Percentiles rank a stretch among this genome's conserved stretches.
Evolutionary conservation across 1,140 invertebrate species (phyloP).

Genomic region (Macrosteles quadrilineatus): DNA sequence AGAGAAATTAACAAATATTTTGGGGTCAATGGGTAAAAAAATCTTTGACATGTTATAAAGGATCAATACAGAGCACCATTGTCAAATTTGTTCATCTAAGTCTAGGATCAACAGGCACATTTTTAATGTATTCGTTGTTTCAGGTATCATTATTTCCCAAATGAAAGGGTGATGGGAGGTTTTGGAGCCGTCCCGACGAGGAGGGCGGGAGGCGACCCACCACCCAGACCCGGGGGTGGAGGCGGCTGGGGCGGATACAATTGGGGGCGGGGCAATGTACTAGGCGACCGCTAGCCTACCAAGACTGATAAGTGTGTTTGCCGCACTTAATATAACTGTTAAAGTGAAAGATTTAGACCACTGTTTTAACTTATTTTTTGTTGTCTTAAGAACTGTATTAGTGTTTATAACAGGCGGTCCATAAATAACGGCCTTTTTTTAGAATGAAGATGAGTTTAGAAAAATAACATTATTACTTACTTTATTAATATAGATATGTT

Average conservation of each 20-base stretch:
- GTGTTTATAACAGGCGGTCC: no score
- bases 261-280: slow-evolving; percentile 70
- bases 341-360: no score
- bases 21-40: no score
- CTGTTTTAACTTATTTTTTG: no score
- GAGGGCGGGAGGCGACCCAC: slow-evolving; percentile 46
- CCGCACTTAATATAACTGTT: background rate
- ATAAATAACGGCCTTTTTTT: background rate
- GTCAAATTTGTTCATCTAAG: background rate
- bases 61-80: background rate
- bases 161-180: slow-evolving; percentile 61
- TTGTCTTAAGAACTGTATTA: no score
- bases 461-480: no score
- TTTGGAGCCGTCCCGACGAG: slow-evolving; percentile 63
- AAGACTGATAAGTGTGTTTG: background rate
- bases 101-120: no score
- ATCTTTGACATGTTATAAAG: background rate
- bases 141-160: slow-evolving; percentile 71
- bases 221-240: slow-evolving; percentile 49
- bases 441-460: no score
- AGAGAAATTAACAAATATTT: no score
- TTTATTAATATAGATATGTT: background rate
- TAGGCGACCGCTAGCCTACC: slow-evolving; percentile 51
- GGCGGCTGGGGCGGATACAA: slow-evolving; percentile 55
- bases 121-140: slow-evolving; percentile 34